These are phyloP conservation scores for Morus bassanus DNA, from an alignment of 2,797 vertebrate species.

Conservation along the genomic window DNA sequence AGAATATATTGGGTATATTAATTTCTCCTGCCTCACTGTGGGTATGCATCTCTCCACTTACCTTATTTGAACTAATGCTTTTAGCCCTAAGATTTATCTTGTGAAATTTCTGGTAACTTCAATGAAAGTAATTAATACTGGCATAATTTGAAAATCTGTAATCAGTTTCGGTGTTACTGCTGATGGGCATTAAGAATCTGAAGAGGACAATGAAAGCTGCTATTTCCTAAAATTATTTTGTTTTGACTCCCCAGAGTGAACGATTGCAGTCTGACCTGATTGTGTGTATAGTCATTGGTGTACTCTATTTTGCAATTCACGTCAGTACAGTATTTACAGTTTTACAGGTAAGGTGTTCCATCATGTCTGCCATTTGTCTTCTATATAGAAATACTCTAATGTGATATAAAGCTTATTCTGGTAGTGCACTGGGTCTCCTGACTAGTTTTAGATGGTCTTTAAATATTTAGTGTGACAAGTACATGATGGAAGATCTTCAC, in stretches of 20 bases:
- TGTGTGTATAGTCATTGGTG: slow-evolving; percentile 91
- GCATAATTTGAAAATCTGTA: background rate
- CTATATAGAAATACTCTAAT: background rate
- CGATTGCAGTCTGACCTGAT: slow-evolving; percentile 96
- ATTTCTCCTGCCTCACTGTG: background rate
- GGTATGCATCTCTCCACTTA: background rate
- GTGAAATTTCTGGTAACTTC: background rate
- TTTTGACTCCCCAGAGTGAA: slow-evolving; percentile 83
- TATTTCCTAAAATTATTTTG: background rate
- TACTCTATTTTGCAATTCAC: slow-evolving; percentile 97
- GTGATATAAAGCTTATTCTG: background rate
- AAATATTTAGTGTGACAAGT: background rate
- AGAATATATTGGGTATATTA: background rate
- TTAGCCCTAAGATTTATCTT: background rate
- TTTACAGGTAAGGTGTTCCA: slow-evolving; percentile 85
- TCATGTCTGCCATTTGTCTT: background rate
- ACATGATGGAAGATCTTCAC: background rate
- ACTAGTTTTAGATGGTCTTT: background rate
- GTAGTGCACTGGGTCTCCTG: background rate
- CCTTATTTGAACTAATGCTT: background rate
- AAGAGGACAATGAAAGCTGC: background rate
- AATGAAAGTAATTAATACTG: background rate
- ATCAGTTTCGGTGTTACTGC: background rate
- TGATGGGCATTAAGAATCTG: background rate
- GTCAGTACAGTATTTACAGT: slow-evolving; percentile 98